Evolutionary conservation across 2,797 vertebrate genomes (phyloP), one percentile per base, ranked within the genome.

Genomic region (Babyrousa celebensis): DNA sequence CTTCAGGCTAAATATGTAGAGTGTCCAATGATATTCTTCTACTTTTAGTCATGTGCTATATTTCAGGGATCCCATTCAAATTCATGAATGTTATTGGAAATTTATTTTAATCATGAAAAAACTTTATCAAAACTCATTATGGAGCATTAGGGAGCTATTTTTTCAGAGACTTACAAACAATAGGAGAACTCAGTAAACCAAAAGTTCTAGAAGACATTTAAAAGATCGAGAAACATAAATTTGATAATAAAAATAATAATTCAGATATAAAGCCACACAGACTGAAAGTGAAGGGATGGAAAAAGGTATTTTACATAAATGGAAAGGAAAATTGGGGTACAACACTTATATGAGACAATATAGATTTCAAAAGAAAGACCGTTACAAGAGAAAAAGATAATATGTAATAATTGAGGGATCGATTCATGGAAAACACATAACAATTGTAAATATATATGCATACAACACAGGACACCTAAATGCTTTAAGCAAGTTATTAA

Each of bases 161-260:
- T 80, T 80, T 17, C 16, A 85, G 74, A 67, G 29, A 4, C 12
- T 92, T 86, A 63, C 85, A 85, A 79, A 63, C 4, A 74, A 88
- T 58, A 77, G 48, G n/a, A 92, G 40, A 68, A 91, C n/a, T 62
- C n/a, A 87, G 29, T 36, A 86, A 96, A 43, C 5, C 18, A 90
- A 96, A 84, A 58, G 86, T 83, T 92, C 79, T 97, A 97, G 60
- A 27, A 12, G 82, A 89, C 71, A 72, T 0, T 10, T 58, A 96
- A 92, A 96, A 92, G 74, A 67, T 27, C 21, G 18, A 89, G 27
- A 88, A 83, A 88, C 9, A 60, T 36, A 93, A 90, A 87, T 77
- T 80, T 74, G 68, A 89, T 4, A 65, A 20, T 56, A 82, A 91
- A 58, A 56, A 78, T 58, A 78, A 23, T 5, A 78, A 29, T 78